Evolutionary conservation across 2,113 vertebrate genomes (phyloP).

Genomic region (Zootoca vivipara): DNA sequence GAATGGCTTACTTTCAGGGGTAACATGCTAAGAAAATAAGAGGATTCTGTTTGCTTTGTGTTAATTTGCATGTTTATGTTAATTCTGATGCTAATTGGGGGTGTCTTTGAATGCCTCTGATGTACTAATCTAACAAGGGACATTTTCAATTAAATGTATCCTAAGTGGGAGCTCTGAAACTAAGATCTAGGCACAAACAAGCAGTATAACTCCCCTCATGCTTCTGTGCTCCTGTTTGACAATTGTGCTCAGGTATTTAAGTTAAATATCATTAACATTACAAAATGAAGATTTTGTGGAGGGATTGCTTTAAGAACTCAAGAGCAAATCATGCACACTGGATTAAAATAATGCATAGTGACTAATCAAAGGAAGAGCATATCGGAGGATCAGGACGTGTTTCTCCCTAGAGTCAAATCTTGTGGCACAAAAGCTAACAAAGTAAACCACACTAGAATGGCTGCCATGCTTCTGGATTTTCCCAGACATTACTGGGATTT

Average conservation of each 20-base stretch:
- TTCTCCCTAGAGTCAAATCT: too few relatives aligned
- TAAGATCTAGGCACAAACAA: conserved; percentile 2
- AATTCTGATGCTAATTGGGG: background rate
- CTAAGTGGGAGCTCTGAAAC: conserved; percentile 36
- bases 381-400: too few relatives aligned
- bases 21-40: rapidly evolving
- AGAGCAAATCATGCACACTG: background rate
- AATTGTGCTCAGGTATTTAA: background rate
- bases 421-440: too few relatives aligned
- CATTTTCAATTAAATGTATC: background rate
- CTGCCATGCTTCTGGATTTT: too few relatives aligned
- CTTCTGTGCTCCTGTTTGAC: background rate
- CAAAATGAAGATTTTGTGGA: conserved; percentile 4
- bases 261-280: background rate
- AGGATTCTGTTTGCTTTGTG: background rate
- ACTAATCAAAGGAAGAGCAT: background rate
- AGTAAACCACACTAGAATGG: too few relatives aligned
- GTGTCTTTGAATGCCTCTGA: background rate
- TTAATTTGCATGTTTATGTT: background rate
- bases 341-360: background rate
- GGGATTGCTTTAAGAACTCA: background rate
- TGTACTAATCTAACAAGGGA: background rate
- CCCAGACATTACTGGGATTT: too few relatives aligned
- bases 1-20: background rate
- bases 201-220: background rate